These are phyloP conservation scores for Seriola rivoliana DNA, from an alignment of 2,113 vertebrate genomes.

Conservation along the genomic window DNA sequence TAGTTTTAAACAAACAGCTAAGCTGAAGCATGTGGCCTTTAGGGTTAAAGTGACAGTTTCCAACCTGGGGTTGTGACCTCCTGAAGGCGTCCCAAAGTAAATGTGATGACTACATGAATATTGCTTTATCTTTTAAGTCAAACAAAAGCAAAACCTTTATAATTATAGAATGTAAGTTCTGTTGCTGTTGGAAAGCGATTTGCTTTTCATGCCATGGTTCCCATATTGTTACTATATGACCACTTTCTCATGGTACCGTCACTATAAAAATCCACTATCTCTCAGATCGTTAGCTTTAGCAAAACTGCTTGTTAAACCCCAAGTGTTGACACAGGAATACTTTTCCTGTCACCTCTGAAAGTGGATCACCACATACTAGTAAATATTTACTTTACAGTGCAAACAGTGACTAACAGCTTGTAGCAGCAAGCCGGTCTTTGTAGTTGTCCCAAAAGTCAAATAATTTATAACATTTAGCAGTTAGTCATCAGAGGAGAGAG, in stretches of 20 bases:
- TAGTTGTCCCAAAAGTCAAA: background rate
- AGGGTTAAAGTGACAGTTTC: no score
- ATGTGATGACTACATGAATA: no score
- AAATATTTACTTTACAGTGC: slow-evolving; percentile 45
- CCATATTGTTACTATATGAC: background rate
- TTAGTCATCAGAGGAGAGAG: background rate
- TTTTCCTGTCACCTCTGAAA: background rate
- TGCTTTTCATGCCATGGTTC: no score
- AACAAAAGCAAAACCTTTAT: background rate
- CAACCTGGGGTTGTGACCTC: no score
- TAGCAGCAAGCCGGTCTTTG: background rate
- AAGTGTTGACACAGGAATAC: slow-evolving; percentile 8
- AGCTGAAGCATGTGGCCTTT: no score
- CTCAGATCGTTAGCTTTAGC: no score
- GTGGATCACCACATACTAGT: background rate
- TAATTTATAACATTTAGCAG: background rate
- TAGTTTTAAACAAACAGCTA: background rate
- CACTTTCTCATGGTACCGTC: background rate
- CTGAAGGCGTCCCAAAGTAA: no score
- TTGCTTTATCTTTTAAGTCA: no score
- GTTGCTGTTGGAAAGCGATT: background rate
- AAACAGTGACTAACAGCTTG: slow-evolving; percentile 10
- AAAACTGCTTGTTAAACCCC: background rate
- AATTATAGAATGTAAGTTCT: background rate
- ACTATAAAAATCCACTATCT: background rate